Percentiles rank a stretch among this genome's conserved stretches.
phyloP scores from a whole-genome alignment of 2,888 invertebrate genomes.

The Campopleginae sp. region DNA sequence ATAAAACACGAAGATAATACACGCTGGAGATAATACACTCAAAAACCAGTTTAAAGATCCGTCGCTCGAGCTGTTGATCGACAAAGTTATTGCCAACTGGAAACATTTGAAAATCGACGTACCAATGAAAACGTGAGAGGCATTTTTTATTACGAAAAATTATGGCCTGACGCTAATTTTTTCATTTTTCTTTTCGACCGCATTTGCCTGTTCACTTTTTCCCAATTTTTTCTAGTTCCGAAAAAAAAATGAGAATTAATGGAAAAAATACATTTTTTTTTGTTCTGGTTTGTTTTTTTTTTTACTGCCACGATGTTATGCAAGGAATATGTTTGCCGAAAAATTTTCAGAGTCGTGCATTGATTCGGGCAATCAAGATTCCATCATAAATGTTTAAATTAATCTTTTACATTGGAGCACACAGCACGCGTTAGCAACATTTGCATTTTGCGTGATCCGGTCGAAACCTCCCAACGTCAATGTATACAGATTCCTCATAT shows the following conservation, averaged over 20 bases:
- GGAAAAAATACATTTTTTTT: background rate
- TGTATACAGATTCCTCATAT: background rate
- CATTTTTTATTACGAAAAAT: background rate
- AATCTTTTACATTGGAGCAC: conserved; percentile 5
- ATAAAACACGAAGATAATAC: conserved; percentile 39
- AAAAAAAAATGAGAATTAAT: background rate
- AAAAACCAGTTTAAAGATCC: conserved; percentile 30
- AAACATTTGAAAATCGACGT: background rate
- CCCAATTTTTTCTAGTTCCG: too few relatives aligned
- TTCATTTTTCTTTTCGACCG: too few relatives aligned
- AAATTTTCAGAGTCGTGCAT: background rate
- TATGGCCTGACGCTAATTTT: too few relatives aligned
- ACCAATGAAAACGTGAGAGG: background rate
- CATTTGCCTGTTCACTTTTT: too few relatives aligned
- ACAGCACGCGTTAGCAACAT: background rate
- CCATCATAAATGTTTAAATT: conserved; percentile 36
- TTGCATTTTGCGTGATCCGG: conserved; percentile 44
- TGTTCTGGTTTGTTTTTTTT: background rate
- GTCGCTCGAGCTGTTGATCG: conserved; percentile 2
- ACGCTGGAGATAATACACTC: conserved; percentile 28
- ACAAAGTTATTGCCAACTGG: background rate
- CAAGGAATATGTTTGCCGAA: background rate
- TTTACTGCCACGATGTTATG: background rate
- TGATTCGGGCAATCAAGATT: conserved; percentile 13
- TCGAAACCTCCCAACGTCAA: background rate